These are phyloP conservation scores for Atethmia centrago DNA, from an alignment of 2,888 invertebrate species.

Conservation along the genomic window DNA sequence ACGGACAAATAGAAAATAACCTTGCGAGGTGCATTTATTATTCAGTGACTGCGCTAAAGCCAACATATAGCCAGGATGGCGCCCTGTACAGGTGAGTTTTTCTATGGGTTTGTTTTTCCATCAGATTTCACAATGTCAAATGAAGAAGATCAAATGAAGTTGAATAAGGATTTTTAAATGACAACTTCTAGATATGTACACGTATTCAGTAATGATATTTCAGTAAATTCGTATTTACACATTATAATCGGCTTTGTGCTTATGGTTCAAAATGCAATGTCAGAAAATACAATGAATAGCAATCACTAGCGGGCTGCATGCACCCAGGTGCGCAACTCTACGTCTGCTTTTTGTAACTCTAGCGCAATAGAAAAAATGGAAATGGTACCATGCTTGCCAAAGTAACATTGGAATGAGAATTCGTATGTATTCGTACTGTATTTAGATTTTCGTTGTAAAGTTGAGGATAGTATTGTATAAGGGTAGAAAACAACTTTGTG, in stretches of 20 bases:
- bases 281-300: slow-evolving; percentile 48
- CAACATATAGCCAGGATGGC: slow-evolving; percentile 86
- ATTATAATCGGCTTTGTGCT: slow-evolving; percentile 16
- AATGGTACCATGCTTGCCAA: neutral
- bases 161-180: neutral
- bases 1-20: slow-evolving; percentile 78
- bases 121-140: slow-evolving; percentile 18
- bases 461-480: neutral
- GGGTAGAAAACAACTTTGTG: slow-evolving; percentile 10
- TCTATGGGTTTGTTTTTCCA: slow-evolving; percentile 47
- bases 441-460: neutral
- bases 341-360: slow-evolving; percentile 31
- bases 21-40: slow-evolving; percentile 87
- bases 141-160: slow-evolving; percentile 4
- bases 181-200: slow-evolving; percentile 24
- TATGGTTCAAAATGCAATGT: slow-evolving; percentile 59
- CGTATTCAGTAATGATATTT: neutral
- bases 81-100: slow-evolving; percentile 85
- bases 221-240: slow-evolving; percentile 21
- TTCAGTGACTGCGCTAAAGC: slow-evolving; percentile 85
- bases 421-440: neutral
- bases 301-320: slow-evolving; percentile 60
- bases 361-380: neutral
- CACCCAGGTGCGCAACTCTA: slow-evolving; percentile 60
- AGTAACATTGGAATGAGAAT: neutral